These are phyloP conservation scores for Sebastes nivosus DNA, from an alignment of 2,797 vertebrate species.

Conservation along the genomic window DNA sequence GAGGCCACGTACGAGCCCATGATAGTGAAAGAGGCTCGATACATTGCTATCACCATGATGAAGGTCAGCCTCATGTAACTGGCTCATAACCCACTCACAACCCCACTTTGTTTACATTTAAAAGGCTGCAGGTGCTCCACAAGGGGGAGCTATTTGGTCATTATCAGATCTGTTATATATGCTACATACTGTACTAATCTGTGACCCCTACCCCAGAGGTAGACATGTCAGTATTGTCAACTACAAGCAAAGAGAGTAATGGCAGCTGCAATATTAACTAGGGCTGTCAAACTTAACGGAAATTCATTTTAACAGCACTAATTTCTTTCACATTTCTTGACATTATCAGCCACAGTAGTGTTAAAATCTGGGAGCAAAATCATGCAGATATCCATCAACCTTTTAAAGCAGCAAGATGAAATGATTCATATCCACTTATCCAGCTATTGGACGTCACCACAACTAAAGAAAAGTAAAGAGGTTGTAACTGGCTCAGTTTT, in stretches of 20 bases:
- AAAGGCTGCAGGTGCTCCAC: neutral
- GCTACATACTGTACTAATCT: neutral
- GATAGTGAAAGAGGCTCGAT: constrained; percentile 98
- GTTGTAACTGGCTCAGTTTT: neutral
- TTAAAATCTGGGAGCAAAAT: neutral
- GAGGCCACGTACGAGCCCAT: constrained; percentile 98
- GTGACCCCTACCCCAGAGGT: neutral
- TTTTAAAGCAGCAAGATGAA: neutral
- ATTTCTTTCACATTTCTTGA: neutral
- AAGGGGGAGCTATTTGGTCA: neutral
- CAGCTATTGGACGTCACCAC: neutral
- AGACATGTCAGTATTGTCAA: neutral
- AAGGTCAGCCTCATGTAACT: constrained; percentile 85
- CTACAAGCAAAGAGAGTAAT: neutral
- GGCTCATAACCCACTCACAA: neutral
- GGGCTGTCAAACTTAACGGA: neutral
- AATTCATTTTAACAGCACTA: neutral
- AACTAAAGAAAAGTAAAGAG: no score
- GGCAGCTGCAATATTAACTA: neutral
- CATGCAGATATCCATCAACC: neutral
- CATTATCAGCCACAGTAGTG: neutral
- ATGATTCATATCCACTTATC: neutral
- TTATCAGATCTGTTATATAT: neutral
- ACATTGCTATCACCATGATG: constrained; percentile 99
- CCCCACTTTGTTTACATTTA: neutral